Base-by-base conservation (phyloP, 2,113 vertebrate species). In the Panthera tigris region DNA sequence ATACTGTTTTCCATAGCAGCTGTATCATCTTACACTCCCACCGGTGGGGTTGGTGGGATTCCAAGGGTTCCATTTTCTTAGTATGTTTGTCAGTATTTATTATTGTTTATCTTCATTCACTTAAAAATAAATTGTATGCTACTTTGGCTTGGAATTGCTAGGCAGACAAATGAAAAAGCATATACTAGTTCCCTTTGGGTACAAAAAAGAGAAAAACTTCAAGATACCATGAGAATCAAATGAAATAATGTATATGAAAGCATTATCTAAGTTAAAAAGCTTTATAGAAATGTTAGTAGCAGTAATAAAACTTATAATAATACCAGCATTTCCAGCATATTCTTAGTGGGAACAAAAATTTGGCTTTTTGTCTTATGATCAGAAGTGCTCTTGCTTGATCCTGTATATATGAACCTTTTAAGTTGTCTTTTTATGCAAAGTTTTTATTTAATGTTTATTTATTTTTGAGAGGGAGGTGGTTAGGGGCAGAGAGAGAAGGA, bases 121-220 rank as follows among this genome's bases (percentile, higher is more conserved):
- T 82, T 91, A 31, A 88, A 95, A 83, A 82, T 83, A 92, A 95
- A 69, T 69, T 83, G 29, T 83, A 83, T 23, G 39, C 5, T 78
- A 39, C 7, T 48, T 41, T 82, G 19, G 55, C 36, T 36, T 66
- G 41, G n/a, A 91, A 91, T 45, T 69, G 16, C 18, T 31, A 65
- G 29, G 39, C 91, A n/a, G 69, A 69, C 31, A 91, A 69, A 90
- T 27, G 52, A 73, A 80, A 95, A 94, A 73, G 33, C n/a, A 27
- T 6, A 73, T 0, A 61, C 3, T 57, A 41, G 11, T 61, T 83
- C 29, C 33, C 74, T 68, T 52, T 33, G 50, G 52, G 55, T 50
- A 82, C 45, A 36, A 76, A 91, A 94, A 71, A 79, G 39, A 52
- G 29, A 92, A 83, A 95, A 87, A 68, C 18, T 73, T 87, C 12